A percentile compares a stretch with the other conserved stretches of the same genome.
These are phyloP conservation scores for Caenorhabditis sp. DNA, from an alignment of 2,888 invertebrate species.

Conservation along the genomic window DNA sequence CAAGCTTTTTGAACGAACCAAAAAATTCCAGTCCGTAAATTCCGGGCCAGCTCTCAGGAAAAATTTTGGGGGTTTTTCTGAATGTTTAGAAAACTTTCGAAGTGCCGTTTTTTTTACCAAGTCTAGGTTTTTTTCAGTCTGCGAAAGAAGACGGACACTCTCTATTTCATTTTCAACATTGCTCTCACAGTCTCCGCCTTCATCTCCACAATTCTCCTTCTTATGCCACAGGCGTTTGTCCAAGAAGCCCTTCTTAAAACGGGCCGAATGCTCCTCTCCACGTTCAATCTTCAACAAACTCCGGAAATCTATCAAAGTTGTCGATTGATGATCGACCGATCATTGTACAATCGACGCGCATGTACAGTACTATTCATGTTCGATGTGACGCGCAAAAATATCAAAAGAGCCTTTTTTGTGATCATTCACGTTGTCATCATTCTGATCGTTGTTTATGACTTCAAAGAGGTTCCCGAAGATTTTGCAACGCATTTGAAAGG, in stretches of 20 bases:
- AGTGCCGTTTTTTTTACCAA: too few species aligned
- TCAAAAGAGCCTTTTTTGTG: neutral
- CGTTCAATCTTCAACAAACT: neutral
- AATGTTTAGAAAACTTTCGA: too few species aligned
- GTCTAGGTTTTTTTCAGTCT: too few species aligned
- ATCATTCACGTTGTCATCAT: neutral
- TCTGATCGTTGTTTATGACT: neutral
- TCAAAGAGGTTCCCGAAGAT: too few species aligned
- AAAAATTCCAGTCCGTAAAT: too few species aligned
- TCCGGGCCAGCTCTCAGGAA: too few species aligned
- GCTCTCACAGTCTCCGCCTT: neutral
- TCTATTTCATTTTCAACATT: neutral
- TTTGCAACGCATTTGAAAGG: too few species aligned
- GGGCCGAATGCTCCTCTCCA: neutral
- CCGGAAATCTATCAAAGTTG: neutral
- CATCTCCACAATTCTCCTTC: neutral
- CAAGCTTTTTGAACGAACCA: too few species aligned
- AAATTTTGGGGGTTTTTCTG: too few species aligned
- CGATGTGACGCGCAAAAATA: neutral
- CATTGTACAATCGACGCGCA: neutral
- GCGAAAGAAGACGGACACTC: neutral
- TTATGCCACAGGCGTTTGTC: neutral
- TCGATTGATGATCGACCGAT: neutral
- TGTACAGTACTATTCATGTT: neutral
- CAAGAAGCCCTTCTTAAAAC: neutral